phyloP scores from a whole-genome alignment of 1,140 invertebrate genomes.

The fruit fly (Drosophila melanogaster) region DNA sequence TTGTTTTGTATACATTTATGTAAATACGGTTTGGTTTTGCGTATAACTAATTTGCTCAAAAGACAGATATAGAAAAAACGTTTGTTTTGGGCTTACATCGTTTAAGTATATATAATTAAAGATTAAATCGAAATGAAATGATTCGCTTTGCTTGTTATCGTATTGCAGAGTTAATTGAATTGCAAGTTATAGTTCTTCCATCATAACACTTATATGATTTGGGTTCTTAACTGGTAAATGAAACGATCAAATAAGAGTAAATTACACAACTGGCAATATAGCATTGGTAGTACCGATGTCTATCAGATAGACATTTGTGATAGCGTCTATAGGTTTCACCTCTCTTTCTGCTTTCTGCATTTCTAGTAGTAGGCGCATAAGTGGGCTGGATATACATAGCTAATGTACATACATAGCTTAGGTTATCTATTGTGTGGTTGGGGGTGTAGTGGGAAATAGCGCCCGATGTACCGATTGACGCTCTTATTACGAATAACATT shows the following conservation, averaged over 20 bases:
- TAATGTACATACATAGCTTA: constrained; percentile 29
- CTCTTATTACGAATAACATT: constrained; percentile 25
- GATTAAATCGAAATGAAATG: constrained; percentile 65
- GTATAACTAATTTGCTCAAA: constrained; percentile 70
- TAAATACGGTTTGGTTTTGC: constrained; percentile 50
- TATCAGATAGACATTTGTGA: constrained; percentile 52
- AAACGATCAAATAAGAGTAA: constrained; percentile 60
- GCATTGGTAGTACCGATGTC: constrained; percentile 35
- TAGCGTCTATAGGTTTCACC: constrained; percentile 72
- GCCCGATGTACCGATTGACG: constrained; percentile 31
- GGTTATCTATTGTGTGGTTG: constrained; percentile 46
- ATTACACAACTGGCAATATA: constrained; percentile 65
- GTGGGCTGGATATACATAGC: constrained; percentile 8
- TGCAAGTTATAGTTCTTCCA: constrained; percentile 23
- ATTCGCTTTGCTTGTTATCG: constrained; percentile 47
- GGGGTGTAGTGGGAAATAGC: constrained; percentile 24
- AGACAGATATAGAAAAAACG: constrained; percentile 63
- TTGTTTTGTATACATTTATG: constrained; percentile 62
- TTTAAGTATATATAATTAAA: constrained; percentile 52
- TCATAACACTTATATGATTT: constrained; percentile 39
- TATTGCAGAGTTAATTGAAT: constrained; percentile 49
- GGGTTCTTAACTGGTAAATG: constrained; percentile 45
- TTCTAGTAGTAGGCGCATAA: constrained; percentile 59
- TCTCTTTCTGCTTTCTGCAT: constrained; percentile 28
- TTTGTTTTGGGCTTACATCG: constrained; percentile 56